Evolutionary conservation across 2,113 vertebrate genomes (phyloP).

Genomic region (Nematolebias whitei): DNA sequence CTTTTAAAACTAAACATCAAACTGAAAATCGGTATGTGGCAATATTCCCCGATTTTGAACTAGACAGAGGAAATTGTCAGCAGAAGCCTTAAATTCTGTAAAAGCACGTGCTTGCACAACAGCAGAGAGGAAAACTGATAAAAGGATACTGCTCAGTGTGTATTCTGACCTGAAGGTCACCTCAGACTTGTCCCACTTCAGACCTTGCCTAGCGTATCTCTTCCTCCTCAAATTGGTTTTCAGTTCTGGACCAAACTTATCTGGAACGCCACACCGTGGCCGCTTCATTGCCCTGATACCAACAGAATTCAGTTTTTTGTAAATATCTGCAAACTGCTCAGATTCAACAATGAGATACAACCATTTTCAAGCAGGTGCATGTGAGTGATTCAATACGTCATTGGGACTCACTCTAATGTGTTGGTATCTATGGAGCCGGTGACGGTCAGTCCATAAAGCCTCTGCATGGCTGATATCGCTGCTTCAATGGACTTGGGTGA

Average conservation of each 20-base stretch:
- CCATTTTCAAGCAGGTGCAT: neutral
- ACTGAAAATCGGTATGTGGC: neutral
- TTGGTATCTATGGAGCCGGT: conserved; percentile 83
- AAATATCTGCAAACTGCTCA: neutral
- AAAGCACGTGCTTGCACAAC: neutral
- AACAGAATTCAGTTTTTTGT: neutral
- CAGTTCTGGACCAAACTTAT: conserved; percentile 88
- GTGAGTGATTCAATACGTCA: neutral
- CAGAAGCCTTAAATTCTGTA: too few relatives aligned
- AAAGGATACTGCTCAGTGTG: too few relatives aligned
- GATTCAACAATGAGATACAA: neutral
- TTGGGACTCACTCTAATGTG: conserved; percentile 83
- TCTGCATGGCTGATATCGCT: conserved; percentile 89
- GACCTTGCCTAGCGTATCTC: conserved; percentile 88
- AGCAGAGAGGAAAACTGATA: neutral
- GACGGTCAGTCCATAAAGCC: conserved; percentile 86
- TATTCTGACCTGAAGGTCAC: conserved; percentile 88
- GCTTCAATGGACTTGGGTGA: conserved; percentile 83
- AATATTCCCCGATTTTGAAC: too few relatives aligned
- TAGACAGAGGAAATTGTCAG: neutral
- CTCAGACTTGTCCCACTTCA: conserved; percentile 89
- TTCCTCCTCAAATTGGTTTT: conserved; percentile 90
- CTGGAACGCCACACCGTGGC: conserved; percentile 89
- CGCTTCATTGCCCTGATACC: conserved; percentile 86
- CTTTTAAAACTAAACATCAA: neutral